Base-by-base conservation (phyloP, 2,888 invertebrate genomes). In the Apantesis nais region DNA sequence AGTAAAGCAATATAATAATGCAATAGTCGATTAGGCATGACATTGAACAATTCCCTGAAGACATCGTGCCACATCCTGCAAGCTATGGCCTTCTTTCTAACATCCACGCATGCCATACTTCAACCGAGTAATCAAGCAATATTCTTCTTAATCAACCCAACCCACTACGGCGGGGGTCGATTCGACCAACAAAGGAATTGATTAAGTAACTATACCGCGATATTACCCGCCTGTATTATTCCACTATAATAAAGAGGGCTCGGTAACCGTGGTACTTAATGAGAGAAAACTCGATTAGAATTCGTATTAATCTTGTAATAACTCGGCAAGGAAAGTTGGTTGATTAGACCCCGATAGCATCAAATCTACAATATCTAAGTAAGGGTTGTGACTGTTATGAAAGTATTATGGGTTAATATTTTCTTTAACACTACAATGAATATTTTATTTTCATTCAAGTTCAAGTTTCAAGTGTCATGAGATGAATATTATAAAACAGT, bases 61-160 rank as follows among this genome's bases (percentile, higher is more conserved):
- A 55, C 62, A 31, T 48, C 37, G 48, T 74, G 83, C 62, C 87
- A 65, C 79, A 85, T 89, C 88, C 74, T 84, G 86, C 44, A 52
- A 73, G 62, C 74, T 73, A 44, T 73, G 61, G 72, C 79, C 70
- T 79, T 73, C 77, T 74, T 82, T 84, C 85, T 81, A 70, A 83
- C 83, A 90, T 91, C 91, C 77, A 76, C 79, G 91, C 83, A 84
- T 80, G 76, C 87, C 86, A 93, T 93, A 93, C 92, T 93, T 93
- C 86, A 92, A 91, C 89, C 88, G 87, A 86, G 92, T 94, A 95
- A 95, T 94, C 94, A 95, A 94, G 93, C 91, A 95, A 95, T 95
- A 95, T 93, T 93, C 94, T 93, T 94, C 93, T 92, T 94, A 94
- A 95, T 95, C 95, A 95, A 92, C 93, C 94, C 93, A 93, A 90